A percentile compares a stretch with the other conserved stretches of the same genome.
phyloP scores from a whole-genome alignment of 2,113 vertebrate genomes.

The Prietella phreatophila region DNA sequence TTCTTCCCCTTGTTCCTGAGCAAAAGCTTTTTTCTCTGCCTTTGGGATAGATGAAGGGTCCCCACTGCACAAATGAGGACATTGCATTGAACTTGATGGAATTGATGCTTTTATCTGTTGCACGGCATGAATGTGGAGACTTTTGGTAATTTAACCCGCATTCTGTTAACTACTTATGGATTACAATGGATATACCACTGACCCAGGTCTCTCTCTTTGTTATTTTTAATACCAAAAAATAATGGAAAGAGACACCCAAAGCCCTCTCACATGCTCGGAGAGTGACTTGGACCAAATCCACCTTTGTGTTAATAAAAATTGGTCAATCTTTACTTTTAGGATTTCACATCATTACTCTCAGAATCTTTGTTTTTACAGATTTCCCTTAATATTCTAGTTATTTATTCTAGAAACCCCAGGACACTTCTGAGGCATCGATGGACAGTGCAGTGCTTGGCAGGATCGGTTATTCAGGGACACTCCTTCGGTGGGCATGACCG shows the following conservation, averaged over 20 bases:
- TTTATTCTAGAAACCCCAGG: not conserved
- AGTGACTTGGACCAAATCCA: not conserved
- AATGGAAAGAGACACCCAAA: not conserved
- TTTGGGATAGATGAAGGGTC: slow-evolving; percentile 76
- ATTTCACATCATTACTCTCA: not conserved
- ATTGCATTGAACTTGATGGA: slow-evolving; percentile 17
- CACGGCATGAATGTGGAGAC: not conserved
- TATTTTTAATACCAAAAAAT: not conserved
- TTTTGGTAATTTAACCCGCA: slow-evolving; percentile 75
- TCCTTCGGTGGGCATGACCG: slow-evolving; percentile 33
- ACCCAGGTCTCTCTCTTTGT: not conserved
- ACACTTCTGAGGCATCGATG: not conserved
- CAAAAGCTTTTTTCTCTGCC: slow-evolving; percentile 75
- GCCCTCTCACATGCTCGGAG: not conserved
- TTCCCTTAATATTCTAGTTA: not conserved
- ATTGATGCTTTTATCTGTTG: slow-evolving; percentile 10
- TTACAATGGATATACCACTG: not conserved
- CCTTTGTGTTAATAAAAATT: not conserved
- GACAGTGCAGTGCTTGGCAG: not conserved
- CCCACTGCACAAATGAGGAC: slow-evolving; percentile 54
- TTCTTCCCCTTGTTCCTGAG: slow-evolving; percentile 68
- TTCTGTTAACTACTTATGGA: not conserved
- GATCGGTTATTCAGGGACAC: not conserved
- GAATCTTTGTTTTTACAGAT: not conserved
- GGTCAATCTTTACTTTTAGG: not conserved